These are phyloP conservation scores for Dinoponera quadriceps DNA, from an alignment of 1,140 invertebrate genomes.

Conservation along the genomic window DNA sequence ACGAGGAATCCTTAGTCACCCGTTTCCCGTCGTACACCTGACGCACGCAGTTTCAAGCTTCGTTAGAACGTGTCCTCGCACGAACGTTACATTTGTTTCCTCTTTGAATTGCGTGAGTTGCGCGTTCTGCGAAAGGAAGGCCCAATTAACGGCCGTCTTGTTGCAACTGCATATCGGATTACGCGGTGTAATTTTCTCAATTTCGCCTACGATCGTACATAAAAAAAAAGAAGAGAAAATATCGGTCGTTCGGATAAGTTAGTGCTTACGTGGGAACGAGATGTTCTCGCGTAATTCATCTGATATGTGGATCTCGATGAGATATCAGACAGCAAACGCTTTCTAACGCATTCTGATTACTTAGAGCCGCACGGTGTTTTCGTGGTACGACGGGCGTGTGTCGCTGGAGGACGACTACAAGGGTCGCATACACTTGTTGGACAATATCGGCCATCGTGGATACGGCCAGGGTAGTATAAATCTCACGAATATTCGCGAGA, in stretches of 20 bases:
- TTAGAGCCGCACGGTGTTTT: conserved; percentile 90
- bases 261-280: neutral
- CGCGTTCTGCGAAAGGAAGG: conserved; percentile 43
- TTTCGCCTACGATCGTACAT: conserved; percentile 7
- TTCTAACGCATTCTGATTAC: conserved; percentile 69
- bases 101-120: conserved; percentile 21
- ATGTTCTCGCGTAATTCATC: neutral
- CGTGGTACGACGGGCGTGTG: conserved; percentile 92
- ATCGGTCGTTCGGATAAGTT: neutral
- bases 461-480: conserved; percentile 94
- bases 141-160: conserved; percentile 37
- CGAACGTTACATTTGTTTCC: conserved; percentile 16
- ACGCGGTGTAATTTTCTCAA: conserved; percentile 49
- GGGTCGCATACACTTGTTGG: conserved; percentile 89
- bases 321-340: neutral
- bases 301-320: neutral
- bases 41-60: neutral
- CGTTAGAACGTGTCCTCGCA: neutral
- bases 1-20: neutral
- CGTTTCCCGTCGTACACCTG: neutral
- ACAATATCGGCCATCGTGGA: conserved; percentile 83
- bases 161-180: conserved; percentile 38
- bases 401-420: conserved; percentile 90
- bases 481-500: conserved; percentile 94
- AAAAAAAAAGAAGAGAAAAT: neutral